Conservation (phyloP, 2,113 vertebrate species). For the Hippoglossus stenolepis region DNA sequence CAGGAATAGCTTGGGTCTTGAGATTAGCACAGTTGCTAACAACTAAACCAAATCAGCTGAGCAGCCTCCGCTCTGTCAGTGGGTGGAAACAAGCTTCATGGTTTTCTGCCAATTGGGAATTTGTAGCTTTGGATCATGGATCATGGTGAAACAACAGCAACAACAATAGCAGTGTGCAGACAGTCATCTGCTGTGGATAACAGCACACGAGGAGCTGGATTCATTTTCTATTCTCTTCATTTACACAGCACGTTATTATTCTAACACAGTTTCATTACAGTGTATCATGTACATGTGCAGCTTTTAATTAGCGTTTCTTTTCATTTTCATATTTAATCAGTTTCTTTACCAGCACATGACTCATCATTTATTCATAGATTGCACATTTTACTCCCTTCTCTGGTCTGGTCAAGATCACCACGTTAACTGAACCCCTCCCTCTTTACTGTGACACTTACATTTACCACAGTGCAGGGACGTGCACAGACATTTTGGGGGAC, state of each 20-base stretch:
- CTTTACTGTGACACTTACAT: not conserved
- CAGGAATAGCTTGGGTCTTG: constrained; percentile 40
- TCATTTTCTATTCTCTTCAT: not conserved
- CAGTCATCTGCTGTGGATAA: not conserved
- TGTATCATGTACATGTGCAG: too few species aligned
- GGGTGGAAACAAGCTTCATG: constrained; percentile 24
- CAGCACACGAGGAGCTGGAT: not conserved
- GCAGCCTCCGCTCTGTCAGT: constrained; percentile 37
- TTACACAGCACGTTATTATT: not conserved
- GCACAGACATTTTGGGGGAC: too few species aligned
- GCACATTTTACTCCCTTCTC: not conserved
- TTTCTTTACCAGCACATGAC: not conserved
- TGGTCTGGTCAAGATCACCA: not conserved
- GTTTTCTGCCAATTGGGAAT: constrained; percentile 49
- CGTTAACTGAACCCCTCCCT: not conserved
- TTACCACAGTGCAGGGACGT: not conserved
- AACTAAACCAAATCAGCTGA: constrained; percentile 76
- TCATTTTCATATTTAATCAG: not conserved
- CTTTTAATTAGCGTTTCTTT: not conserved
- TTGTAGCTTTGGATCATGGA: constrained; percentile 26
- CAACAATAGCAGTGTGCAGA: not conserved
- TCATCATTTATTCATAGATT: not conserved
- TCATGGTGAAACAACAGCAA: not conserved
- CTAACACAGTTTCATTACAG: too few species aligned
- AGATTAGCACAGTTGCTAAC: constrained; percentile 69